These are phyloP conservation scores for Drosophila saltans DNA, from an alignment of 1,140 invertebrate species.

Conservation along the genomic window DNA sequence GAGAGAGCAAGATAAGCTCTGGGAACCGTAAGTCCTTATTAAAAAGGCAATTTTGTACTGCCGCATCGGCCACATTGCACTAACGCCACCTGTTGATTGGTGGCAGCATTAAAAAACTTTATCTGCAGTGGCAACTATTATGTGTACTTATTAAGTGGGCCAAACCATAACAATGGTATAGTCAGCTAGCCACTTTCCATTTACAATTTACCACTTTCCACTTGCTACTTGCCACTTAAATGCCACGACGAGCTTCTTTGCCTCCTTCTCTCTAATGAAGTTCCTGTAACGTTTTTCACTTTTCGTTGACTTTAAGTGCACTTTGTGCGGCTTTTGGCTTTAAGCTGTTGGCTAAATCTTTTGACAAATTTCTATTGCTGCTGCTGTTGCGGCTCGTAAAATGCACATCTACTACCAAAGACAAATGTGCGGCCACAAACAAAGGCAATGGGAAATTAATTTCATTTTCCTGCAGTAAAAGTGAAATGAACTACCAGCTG, in stretches of 20 bases:
- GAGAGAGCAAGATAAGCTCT: constrained; percentile 16
- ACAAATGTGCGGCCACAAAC: constrained; percentile 69
- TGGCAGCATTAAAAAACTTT: constrained; percentile 36
- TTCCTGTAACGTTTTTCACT: not conserved
- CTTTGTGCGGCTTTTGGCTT: constrained; percentile 55
- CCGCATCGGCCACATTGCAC: constrained; percentile 38
- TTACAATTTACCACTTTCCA: constrained; percentile 39
- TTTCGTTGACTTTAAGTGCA: constrained; percentile 52
- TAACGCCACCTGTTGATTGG: constrained; percentile 60
- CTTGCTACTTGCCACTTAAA: constrained; percentile 46
- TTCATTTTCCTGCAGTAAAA: constrained; percentile 60
- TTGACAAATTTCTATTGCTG: constrained; percentile 65
- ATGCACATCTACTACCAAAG: constrained; percentile 56
- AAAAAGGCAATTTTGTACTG: constrained; percentile 53
- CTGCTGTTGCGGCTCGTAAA: constrained; percentile 53
- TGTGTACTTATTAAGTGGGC: constrained; percentile 73
- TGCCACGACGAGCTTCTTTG: constrained; percentile 21
- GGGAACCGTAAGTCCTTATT: constrained; percentile 64
- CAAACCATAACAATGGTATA: constrained; percentile 64
- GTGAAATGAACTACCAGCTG: constrained; percentile 28
- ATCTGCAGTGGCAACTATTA: constrained; percentile 65
- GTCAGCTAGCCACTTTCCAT: not conserved
- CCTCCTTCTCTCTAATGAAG: not conserved
- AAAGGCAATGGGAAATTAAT: constrained; percentile 72
- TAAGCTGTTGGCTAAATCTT: constrained; percentile 46